Base-by-base conservation (phyloP, 2,888 invertebrate species). In the Scrobipalpa atriplicella region DNA sequence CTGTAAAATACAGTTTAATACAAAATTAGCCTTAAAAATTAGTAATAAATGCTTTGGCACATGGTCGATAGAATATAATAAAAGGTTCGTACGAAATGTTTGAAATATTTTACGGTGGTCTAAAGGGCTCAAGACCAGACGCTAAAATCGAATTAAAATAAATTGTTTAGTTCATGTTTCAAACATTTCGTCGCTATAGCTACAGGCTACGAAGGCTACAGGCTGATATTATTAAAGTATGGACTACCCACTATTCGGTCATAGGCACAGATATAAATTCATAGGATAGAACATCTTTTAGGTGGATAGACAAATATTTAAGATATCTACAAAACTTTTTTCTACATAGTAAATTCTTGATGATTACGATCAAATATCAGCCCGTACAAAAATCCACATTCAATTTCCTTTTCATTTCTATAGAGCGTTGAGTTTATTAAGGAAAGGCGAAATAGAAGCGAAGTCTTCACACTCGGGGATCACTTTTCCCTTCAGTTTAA, bases 381-480 rank as follows among this genome's bases (percentile, higher is more conserved):
- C 54, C 54, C 21, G 21, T 13, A 10, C 21, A 21, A 0, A 56
- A 21, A 21, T 56, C 21, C 6, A 19, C 54, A 3, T 29, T n/a
- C 5, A 18, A 6, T 1, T 36, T 56, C 38, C 11, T 18, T 21
- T 18, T 7, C 10, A 38, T 38, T 58, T n/a, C n/a, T 9, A 36
- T n/a, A 58, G n/a, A 16, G 29, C 29, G n/a, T 79, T 84, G 87
- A 89, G 79, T 74, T 90, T 92, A 78, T 89, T 91, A n/a, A 98
- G 93, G 87, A 96, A 97, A 8, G 96, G 96, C 11, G 95, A 95
- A 78, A 98, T 96, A 0, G 97, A 96, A 3, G 94, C 94, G 71
- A 95, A 94, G 80, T 97, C 95, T 84, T 97, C 97, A 82, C 97
- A 97, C 75, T 98, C 97, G 0, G 97, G 97, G 67, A 97, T 96